Conservation (phyloP, 2,113 vertebrate genomes). For the Chascanopsetta lugubris region DNA sequence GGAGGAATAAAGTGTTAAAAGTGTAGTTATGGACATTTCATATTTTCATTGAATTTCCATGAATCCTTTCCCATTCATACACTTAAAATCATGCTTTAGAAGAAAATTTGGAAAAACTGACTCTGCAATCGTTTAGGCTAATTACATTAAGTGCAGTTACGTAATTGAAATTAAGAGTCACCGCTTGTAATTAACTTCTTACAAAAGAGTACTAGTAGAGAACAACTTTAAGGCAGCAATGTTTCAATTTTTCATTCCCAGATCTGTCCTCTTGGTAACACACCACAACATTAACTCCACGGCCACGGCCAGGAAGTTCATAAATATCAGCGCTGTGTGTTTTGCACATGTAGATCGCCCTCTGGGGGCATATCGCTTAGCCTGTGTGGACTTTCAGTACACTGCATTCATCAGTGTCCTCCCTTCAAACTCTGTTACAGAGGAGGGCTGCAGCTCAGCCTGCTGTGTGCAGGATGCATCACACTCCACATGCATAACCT, state of each 20-base stretch:
- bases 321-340: constrained; percentile 49
- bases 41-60: too few relatives aligned
- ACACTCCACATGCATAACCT: constrained; percentile 32
- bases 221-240: not conserved
- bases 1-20: not conserved
- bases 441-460: not conserved
- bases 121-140: not conserved
- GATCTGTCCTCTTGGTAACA: constrained; percentile 1
- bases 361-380: constrained; percentile 45
- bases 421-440: constrained; percentile 22
- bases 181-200: not conserved
- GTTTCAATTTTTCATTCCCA: not conserved
- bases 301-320: constrained; percentile 38
- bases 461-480: constrained; percentile 7
- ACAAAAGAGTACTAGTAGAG: not conserved
- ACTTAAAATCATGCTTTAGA: not conserved
- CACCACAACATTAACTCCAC: constrained; percentile 3
- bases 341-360: constrained; percentile 52
- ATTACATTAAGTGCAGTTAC: not conserved
- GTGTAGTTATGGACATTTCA: too few relatives aligned
- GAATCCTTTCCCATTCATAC: too few relatives aligned
- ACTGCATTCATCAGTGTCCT: constrained; percentile 35
- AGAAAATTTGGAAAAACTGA: not conserved
- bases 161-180: not conserved
- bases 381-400: constrained; percentile 39